Evolutionary conservation across 2,113 vertebrate species (phyloP).

Genomic region (Thamnophis sirtalis): DNA sequence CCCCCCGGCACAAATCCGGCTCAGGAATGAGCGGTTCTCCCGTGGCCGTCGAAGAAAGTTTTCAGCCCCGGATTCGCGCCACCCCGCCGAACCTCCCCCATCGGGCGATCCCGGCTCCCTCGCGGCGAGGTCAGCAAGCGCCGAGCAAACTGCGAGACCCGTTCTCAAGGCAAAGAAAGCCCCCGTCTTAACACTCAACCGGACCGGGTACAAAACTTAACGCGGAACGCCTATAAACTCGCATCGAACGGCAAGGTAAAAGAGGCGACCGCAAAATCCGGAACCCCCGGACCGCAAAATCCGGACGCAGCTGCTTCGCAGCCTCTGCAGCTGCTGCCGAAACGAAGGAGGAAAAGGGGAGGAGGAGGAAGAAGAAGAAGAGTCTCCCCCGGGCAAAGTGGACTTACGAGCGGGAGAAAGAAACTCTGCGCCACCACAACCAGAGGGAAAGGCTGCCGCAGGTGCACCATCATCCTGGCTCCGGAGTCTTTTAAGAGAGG

Average conservation of each 20-base stretch:
- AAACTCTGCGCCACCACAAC: constrained; percentile 72
- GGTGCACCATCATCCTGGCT: constrained; percentile 83
- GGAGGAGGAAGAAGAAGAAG: constrained; percentile 69
- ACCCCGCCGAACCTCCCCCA: neutral
- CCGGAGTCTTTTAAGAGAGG: constrained; percentile 62
- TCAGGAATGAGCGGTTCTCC: neutral
- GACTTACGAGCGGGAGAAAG: constrained; percentile 87
- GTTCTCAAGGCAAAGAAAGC: neutral
- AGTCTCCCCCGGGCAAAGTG: neutral
- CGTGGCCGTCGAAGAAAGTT: neutral
- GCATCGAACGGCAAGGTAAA: neutral
- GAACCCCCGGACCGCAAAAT: neutral
- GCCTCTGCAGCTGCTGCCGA: neutral
- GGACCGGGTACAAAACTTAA: neutral
- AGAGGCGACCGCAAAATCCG: neutral
- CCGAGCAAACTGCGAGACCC: neutral
- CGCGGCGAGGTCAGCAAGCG: neutral
- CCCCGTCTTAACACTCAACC: neutral
- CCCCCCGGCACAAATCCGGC: fast-evolving
- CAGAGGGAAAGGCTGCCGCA: constrained; percentile 75
- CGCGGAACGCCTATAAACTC: neutral
- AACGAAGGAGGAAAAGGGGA: constrained; percentile 37
- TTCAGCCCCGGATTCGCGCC: neutral
- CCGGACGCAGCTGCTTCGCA: neutral
- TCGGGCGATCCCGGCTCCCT: neutral